Conservation (phyloP, 1,140 invertebrate genomes). For the Ectropis grisescens region DNA sequence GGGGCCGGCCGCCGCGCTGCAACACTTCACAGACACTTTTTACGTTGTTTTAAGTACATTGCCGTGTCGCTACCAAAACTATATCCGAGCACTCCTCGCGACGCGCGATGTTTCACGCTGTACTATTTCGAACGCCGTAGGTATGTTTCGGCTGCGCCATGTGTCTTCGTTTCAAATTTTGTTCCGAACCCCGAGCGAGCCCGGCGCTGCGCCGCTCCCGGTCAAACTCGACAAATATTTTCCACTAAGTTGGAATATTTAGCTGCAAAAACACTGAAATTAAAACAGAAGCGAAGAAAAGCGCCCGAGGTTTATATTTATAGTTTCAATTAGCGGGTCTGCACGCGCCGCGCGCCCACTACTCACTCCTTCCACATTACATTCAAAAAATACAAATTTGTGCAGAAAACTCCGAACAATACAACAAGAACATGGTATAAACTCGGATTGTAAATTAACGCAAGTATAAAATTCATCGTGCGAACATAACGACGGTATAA, state of each 20-base stretch:
- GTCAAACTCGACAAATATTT: constrained; percentile 13
- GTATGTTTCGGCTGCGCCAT: no score
- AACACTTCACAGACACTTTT: constrained; percentile 18
- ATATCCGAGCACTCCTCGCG: constrained; percentile 3
- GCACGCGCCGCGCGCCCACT: constrained; percentile 28
- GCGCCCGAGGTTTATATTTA: constrained; percentile 45
- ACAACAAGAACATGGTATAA: no score
- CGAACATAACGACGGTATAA: constrained; percentile 41
- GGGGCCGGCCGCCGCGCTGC: constrained; percentile 11
- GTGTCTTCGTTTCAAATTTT: not conserved
- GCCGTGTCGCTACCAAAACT: constrained; percentile 14
- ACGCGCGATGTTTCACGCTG: not conserved
- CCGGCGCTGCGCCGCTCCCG: constrained; percentile 7
- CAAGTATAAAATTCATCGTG: constrained; percentile 32
- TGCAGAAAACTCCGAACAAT: no score
- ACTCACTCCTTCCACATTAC: no score
- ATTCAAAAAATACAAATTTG: no score
- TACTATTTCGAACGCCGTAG: no score
- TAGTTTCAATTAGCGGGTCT: constrained; percentile 56
- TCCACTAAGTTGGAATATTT: constrained; percentile 17
- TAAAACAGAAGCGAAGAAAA: constrained; percentile 36
- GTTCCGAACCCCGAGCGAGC: constrained; percentile 7
- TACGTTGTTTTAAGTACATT: constrained; percentile 24
- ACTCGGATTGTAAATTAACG: constrained; percentile 18
- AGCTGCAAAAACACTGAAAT: constrained; percentile 26